phyloP scores from a whole-genome alignment of 2,888 invertebrate genomes.

The Tetragonula carbonaria region DNA sequence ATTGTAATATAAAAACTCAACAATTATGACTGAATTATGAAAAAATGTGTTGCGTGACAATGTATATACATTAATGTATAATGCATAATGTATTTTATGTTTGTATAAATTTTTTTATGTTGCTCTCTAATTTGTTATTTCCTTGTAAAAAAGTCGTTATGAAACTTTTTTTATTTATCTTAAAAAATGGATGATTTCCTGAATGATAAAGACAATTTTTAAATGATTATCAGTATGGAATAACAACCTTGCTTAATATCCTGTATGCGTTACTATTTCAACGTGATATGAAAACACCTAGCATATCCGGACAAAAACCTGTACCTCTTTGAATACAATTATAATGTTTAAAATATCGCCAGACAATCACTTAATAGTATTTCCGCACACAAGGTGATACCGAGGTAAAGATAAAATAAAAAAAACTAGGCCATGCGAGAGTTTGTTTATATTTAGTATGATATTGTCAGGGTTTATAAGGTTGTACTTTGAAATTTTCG shows the following conservation, averaged over 20 bases:
- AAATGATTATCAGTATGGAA: conserved; percentile 24
- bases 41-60: conserved; percentile 33
- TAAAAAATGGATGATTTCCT: background rate
- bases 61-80: conserved; percentile 10
- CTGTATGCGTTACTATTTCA: conserved; percentile 32
- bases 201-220: conserved; percentile 8
- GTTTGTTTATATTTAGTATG: conserved; percentile 55
- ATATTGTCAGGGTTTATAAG: conserved; percentile 74
- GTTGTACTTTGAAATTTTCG: background rate
- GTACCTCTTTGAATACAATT: conserved; percentile 69
- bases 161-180: background rate
- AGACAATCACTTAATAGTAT: conserved; percentile 67
- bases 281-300: conserved; percentile 47
- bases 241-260: conserved; percentile 27
- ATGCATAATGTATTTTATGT: conserved; percentile 55
- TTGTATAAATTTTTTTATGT: conserved; percentile 22
- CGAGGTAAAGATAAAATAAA: conserved; percentile 69
- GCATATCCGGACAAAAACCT: conserved; percentile 58
- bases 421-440: conserved; percentile 73
- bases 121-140: background rate
- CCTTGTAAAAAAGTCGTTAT: background rate
- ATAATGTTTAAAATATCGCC: conserved; percentile 65
- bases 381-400: conserved; percentile 75
- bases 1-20: conserved; percentile 12
- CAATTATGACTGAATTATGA: conserved; percentile 1